Evolutionary conservation across 2,797 vertebrate genomes (phyloP).

Genomic region (Sebastes itinus): DNA sequence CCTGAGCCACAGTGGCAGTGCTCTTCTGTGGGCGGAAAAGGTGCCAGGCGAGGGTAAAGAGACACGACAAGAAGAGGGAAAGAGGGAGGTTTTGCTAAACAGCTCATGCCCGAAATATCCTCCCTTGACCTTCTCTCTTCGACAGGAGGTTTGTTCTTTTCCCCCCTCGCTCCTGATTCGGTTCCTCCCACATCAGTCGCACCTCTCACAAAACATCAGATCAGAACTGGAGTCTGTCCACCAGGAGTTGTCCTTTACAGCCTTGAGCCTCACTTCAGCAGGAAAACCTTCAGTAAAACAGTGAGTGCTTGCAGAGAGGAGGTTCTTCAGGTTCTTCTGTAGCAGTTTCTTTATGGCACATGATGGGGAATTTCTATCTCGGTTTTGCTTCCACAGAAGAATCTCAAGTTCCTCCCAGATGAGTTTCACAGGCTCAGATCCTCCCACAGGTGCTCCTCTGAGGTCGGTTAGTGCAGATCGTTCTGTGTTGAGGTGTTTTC

Average conservation of each 20-base stretch:
- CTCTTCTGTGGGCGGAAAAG: constrained; percentile 62
- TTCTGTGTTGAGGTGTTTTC: constrained; percentile 45
- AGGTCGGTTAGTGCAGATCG: constrained; percentile 79
- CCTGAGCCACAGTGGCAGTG: constrained; percentile 71
- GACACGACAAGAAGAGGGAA: constrained; percentile 36
- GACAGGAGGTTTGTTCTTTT: constrained; percentile 4
- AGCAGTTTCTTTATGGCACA: constrained; percentile 46
- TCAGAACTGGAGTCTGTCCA: constrained; percentile 27
- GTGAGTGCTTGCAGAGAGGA: constrained; percentile 42
- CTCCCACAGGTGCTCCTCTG: constrained; percentile 65
- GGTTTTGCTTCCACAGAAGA: constrained; percentile 52
- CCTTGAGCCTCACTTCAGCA: constrained; percentile 33
- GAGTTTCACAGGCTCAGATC: constrained; percentile 67
- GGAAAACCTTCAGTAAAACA: constrained; percentile 37
- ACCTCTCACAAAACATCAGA: constrained; percentile 40
- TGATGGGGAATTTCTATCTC: constrained; percentile 31
- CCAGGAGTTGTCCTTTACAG: constrained; percentile 28
- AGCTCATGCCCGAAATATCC: constrained; percentile 42
- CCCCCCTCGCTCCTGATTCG: constrained; percentile 40
- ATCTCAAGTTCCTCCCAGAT: constrained; percentile 53
- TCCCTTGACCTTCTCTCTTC: constrained; percentile 35
- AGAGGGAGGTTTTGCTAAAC: constrained; percentile 35
- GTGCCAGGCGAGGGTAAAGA: constrained; percentile 41
- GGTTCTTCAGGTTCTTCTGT: constrained; percentile 45
- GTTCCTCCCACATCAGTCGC: constrained; percentile 49